Evolutionary conservation across 2,797 vertebrate genomes (phyloP).

Genomic region (Australoheros facetus): DNA sequence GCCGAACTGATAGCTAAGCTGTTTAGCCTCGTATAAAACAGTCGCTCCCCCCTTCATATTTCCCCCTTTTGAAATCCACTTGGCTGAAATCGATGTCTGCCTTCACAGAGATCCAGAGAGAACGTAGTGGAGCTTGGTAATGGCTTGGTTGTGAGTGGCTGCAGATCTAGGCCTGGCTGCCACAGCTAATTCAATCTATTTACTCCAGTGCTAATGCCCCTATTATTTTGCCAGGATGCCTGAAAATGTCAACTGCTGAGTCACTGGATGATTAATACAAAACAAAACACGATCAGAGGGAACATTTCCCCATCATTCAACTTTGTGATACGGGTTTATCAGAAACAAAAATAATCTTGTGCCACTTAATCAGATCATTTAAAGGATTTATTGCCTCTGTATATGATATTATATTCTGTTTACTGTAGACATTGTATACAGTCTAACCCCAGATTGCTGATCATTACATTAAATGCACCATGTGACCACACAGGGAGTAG

Average conservation of each 20-base stretch:
- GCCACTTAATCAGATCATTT: constrained; percentile 8
- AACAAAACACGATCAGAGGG: background rate
- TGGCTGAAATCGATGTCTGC: constrained; percentile 42
- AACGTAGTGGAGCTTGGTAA: constrained; percentile 36
- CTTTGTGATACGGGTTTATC: background rate
- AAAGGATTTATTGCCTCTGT: background rate
- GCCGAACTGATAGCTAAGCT: background rate
- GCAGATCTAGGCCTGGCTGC: constrained; percentile 31
- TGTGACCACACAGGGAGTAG: constrained; percentile 14
- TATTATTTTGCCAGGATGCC: constrained; percentile 12
- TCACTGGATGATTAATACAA: constrained; percentile 4
- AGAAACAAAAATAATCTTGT: background rate
- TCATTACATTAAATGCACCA: constrained; percentile 28
- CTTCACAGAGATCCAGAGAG: constrained; percentile 1
- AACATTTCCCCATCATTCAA: constrained; percentile 1
- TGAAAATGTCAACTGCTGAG: background rate
- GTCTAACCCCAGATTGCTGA: constrained; percentile 33
- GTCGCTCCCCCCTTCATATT: background rate
- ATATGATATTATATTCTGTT: constrained; percentile 1
- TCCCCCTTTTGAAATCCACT: constrained; percentile 14
- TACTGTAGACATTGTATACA: constrained; percentile 3
- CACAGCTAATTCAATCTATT: constrained; percentile 32
- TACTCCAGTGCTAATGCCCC: constrained; percentile 23
- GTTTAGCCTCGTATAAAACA: constrained; percentile 11
- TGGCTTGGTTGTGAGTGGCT: constrained; percentile 37